Evolutionary conservation across 2,888 invertebrate species (phyloP).

Genomic region (Xylota sylvarum): DNA sequence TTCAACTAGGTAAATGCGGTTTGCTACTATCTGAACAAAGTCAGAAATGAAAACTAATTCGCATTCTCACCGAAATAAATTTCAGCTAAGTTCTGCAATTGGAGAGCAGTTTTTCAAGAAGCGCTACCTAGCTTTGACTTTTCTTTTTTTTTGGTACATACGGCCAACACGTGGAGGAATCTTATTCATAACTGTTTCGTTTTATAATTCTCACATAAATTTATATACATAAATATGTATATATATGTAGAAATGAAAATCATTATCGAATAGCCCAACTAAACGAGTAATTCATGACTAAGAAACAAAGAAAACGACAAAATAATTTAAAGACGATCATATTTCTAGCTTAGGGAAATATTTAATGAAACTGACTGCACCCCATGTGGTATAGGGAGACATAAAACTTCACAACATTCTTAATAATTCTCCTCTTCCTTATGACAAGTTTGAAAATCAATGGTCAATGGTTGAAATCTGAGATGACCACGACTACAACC

Average conservation of each 20-base stretch:
- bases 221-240: slow-evolving; percentile 10
- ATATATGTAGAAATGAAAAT: not conserved
- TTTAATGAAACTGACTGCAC: slow-evolving; percentile 47
- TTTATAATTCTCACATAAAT: not conserved
- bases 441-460: slow-evolving; percentile 58
- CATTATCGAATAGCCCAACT: slow-evolving; percentile 31
- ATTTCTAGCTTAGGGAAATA: slow-evolving; percentile 32
- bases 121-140: too few species aligned
- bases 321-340: slow-evolving; percentile 57
- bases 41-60: too few species aligned
- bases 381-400: slow-evolving; percentile 44
- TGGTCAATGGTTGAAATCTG: slow-evolving; percentile 60
- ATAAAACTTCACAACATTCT: slow-evolving; percentile 61
- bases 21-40: too few species aligned
- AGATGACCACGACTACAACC: slow-evolving; percentile 59
- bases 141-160: too few species aligned
- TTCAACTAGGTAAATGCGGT: too few species aligned
- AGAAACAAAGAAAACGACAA: slow-evolving; percentile 4
- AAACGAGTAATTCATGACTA: slow-evolving; percentile 52
- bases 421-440: slow-evolving; percentile 40
- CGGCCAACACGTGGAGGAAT: not conserved
- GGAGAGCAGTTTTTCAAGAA: too few species aligned
- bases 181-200: slow-evolving; percentile 6
- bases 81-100: too few species aligned
- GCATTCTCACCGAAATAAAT: too few species aligned